Percentiles rank a stretch among this genome's conserved stretches.
Evolutionary conservation across 2,888 invertebrate species (phyloP).

Genomic region (Ligdia adustata): DNA sequence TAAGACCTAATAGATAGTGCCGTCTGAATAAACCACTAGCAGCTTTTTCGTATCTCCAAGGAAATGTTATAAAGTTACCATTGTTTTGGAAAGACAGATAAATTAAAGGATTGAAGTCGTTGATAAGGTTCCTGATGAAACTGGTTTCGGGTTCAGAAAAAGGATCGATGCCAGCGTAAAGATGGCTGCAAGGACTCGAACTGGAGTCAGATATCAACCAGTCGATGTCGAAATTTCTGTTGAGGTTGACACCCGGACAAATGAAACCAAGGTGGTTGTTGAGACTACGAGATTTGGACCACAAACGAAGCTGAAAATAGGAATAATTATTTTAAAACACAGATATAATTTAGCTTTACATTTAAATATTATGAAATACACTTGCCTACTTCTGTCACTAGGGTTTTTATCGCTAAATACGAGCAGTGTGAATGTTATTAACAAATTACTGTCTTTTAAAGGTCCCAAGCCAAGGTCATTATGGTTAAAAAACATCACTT

Average conservation of each 20-base stretch:
- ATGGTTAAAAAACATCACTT: too few species aligned
- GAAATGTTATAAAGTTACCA: slow-evolving; percentile 87
- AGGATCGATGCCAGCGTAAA: slow-evolving; percentile 84
- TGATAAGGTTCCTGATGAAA: slow-evolving; percentile 82
- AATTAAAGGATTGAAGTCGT: slow-evolving; percentile 74
- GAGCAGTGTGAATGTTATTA: too few species aligned
- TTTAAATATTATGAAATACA: too few species aligned
- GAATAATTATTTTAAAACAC: too few species aligned
- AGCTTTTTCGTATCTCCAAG: slow-evolving; percentile 86
- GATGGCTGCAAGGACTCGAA: slow-evolving; percentile 84
- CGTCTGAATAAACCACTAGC: slow-evolving; percentile 67
- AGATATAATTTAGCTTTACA: too few species aligned
- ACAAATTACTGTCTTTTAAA: too few species aligned
- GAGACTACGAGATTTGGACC: slow-evolving; percentile 87
- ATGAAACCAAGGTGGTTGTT: slow-evolving; percentile 53
- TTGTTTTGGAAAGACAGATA: slow-evolving; percentile 91
- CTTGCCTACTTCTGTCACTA: too few species aligned
- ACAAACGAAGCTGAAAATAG: slow-evolving; percentile 85
- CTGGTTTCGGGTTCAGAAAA: slow-evolving; percentile 88
- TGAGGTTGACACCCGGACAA: slow-evolving; percentile 89
- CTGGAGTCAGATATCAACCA: slow-evolving; percentile 87
- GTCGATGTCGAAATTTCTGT: slow-evolving; percentile 89
- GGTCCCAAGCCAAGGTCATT: too few species aligned
- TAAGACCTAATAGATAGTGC: slow-evolving; percentile 56
- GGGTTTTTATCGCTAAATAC: too few species aligned